A percentile compares a stretch with the other conserved stretches of the same genome.
These are phyloP conservation scores for Chelon labrosus DNA, from an alignment of 2,797 vertebrate genomes.

Conservation along the genomic window DNA sequence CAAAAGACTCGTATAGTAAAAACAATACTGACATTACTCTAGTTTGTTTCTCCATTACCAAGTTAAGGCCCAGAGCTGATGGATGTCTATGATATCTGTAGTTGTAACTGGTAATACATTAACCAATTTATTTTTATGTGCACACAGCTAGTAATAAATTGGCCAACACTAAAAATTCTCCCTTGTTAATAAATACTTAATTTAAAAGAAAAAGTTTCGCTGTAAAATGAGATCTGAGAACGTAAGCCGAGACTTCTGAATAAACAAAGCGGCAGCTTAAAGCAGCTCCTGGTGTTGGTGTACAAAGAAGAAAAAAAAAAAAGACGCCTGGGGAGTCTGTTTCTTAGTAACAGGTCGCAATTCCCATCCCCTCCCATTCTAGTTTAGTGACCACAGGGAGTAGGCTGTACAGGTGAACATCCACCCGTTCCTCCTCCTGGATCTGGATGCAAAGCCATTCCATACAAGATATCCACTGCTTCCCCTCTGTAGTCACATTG, in stretches of 20 bases:
- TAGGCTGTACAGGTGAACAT: conserved; percentile 68
- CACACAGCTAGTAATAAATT: neutral
- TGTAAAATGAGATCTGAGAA: conserved; percentile 34
- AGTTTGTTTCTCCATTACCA: neutral
- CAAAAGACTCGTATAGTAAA: conserved; percentile 32
- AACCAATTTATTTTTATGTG: neutral
- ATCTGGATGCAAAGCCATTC: conserved; percentile 73
- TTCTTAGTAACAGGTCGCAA: conserved; percentile 77
- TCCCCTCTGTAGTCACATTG: conserved; percentile 14
- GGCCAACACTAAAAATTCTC: neutral
- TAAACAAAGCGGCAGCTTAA: conserved; percentile 68
- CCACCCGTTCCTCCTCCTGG: conserved; percentile 60
- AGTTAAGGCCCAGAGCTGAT: neutral
- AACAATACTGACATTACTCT: conserved; percentile 10
- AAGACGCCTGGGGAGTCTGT: conserved; percentile 65
- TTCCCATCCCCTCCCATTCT: conserved; percentile 72
- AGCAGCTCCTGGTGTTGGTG: conserved; percentile 54
- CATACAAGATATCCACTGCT: conserved; percentile 19
- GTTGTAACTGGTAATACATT: neutral
- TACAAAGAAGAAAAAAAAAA: conserved; percentile 44
- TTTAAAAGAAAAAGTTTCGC: neutral
- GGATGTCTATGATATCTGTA: neutral
- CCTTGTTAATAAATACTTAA: conserved; percentile 2
- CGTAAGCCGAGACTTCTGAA: conserved; percentile 74
- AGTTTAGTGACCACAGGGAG: conserved; percentile 63